Conservation (phyloP, 2,888 invertebrate genomes). For the Elmis aenea region DNA sequence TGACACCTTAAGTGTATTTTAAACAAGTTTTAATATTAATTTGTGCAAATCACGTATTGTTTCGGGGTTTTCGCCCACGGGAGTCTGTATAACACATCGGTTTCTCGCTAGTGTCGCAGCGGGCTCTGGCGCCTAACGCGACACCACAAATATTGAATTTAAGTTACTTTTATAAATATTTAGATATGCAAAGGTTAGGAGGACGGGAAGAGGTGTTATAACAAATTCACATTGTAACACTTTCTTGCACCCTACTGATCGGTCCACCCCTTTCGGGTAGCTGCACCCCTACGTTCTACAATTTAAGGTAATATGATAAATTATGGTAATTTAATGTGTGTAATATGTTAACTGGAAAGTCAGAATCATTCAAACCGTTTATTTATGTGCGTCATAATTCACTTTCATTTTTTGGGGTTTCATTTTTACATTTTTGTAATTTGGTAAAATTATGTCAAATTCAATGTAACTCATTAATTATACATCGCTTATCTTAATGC, state of each 20-base stretch:
- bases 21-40: constrained; percentile 1
- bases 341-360: constrained; percentile 4
- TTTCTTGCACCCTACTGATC: constrained; percentile 7
- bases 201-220: constrained; percentile 24
- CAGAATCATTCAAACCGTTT: background rate
- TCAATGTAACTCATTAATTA: too few species aligned
- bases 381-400: constrained; percentile 4
- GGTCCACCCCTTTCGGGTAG: constrained; percentile 16
- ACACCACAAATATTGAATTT: constrained; percentile 12
- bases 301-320: constrained; percentile 10
- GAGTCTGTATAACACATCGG: constrained; percentile 3
- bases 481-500: too few species aligned
- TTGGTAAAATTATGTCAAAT: too few species aligned
- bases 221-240: constrained; percentile 25
- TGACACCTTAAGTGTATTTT: too few species aligned
- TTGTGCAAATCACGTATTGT: constrained; percentile 9
- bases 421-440: too few species aligned
- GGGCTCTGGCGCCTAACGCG: constrained; percentile 16
- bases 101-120: constrained; percentile 17
- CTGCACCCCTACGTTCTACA: constrained; percentile 2
- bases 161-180: constrained; percentile 23
- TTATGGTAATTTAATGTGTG: constrained; percentile 6
- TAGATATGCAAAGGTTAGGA: constrained; percentile 21
- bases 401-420: too few species aligned
- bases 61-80: background rate